A percentile compares a stretch with the other conserved stretches of the same genome.
phyloP scores from a whole-genome alignment of 2,113 vertebrate species.

The Chaetorhynchus papuensis region DNA sequence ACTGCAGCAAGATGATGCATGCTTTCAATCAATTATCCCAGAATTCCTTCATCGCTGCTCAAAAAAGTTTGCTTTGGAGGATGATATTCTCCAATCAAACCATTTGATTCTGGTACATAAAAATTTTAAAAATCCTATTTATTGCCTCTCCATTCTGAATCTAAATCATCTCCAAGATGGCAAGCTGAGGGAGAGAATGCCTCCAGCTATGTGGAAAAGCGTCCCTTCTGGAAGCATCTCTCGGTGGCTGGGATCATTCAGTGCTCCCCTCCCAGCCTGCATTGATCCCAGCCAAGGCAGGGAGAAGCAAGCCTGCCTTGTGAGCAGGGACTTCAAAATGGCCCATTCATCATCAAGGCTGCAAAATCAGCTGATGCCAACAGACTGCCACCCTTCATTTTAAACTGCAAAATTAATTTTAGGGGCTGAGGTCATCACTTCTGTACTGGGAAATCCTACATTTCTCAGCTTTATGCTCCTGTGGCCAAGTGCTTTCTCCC shows the following conservation, averaged over 20 bases:
- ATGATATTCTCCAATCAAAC: background rate
- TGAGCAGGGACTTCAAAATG: background rate
- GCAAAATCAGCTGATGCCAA: background rate
- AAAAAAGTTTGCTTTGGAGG: background rate
- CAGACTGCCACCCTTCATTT: background rate
- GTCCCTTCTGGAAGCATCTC: background rate
- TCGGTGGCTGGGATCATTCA: background rate
- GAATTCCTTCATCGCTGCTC: background rate
- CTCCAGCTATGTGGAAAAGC: background rate
- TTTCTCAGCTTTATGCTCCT: background rate
- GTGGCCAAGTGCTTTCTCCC: background rate
- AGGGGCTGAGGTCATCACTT: background rate
- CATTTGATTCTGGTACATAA: background rate
- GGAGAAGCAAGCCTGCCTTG: background rate
- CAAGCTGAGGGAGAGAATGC: background rate
- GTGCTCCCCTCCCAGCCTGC: background rate
- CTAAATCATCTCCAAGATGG: background rate
- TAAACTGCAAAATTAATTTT: background rate
- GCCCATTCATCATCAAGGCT: background rate
- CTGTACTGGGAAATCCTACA: background rate
- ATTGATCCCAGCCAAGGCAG: fast-evolving
- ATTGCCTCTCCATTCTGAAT: background rate
- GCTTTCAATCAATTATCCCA: background rate
- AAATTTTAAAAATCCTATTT: background rate
- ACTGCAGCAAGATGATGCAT: background rate